Evolutionary conservation across 2,113 vertebrate species (phyloP).

Genomic region (Stegostoma tigrinum): DNA sequence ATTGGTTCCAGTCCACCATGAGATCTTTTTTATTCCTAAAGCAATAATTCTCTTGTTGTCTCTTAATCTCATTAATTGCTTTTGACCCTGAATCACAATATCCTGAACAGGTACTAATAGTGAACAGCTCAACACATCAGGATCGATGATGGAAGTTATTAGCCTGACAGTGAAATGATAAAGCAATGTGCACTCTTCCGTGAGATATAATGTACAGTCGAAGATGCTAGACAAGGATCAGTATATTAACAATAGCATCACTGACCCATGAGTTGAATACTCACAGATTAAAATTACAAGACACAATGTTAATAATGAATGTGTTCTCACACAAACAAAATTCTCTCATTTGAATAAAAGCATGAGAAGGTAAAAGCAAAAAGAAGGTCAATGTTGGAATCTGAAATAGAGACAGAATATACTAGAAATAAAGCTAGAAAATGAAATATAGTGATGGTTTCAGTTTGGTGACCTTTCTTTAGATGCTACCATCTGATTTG

Average conservation of each 20-base stretch:
- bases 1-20: neutral
- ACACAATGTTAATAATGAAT: neutral
- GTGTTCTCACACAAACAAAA: neutral
- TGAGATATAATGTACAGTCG: neutral
- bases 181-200: neutral
- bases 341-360: neutral
- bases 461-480: neutral
- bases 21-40: too few species aligned
- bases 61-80: neutral
- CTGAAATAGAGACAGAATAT: neutral
- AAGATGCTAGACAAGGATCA: neutral
- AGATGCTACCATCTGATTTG: neutral
- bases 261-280: neutral
- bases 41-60: neutral
- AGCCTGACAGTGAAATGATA: neutral
- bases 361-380: neutral
- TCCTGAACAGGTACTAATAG: neutral
- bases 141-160: neutral
- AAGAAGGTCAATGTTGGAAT: neutral
- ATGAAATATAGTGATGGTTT: neutral
- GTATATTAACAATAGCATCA: neutral
- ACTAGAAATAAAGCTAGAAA: neutral
- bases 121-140: neutral
- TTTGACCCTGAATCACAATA: neutral
- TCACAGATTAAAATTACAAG: neutral